phyloP scores from a whole-genome alignment of 2,888 invertebrate species.

The Furcula furcula region DNA sequence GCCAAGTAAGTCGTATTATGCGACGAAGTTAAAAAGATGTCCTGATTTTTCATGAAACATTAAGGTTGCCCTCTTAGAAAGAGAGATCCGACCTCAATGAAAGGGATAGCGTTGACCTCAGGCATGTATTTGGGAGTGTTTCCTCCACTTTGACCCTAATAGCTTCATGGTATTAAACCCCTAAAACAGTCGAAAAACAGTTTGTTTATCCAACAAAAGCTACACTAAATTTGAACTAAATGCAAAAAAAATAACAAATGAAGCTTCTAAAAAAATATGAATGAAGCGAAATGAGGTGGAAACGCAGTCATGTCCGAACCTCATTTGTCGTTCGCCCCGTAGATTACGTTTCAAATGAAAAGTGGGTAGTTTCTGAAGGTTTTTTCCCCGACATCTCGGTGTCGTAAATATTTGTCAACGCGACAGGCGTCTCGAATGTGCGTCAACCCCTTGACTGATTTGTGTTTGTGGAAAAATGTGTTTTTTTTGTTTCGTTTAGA shows the following conservation, averaged over 20 bases:
- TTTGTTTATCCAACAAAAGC: too few relatives aligned
- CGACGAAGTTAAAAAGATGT: too few relatives aligned
- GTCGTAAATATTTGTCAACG: slow-evolving; percentile 59
- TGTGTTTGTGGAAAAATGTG: slow-evolving; percentile 42
- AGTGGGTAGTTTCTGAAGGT: slow-evolving; percentile 66
- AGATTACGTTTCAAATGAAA: slow-evolving; percentile 76
- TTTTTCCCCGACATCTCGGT: slow-evolving; percentile 48
- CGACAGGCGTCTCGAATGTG: slow-evolving; percentile 37
- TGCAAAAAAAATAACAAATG: slow-evolving; percentile 16
- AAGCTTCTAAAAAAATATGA: slow-evolving; percentile 35
- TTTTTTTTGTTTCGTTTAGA: slow-evolving; percentile 14
- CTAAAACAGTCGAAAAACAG: too few relatives aligned
- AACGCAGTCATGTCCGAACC: slow-evolving; percentile 66
- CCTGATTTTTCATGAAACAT: too few relatives aligned
- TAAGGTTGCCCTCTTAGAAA: too few relatives aligned
- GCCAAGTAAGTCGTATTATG: too few relatives aligned
- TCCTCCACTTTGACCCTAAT: too few relatives aligned
- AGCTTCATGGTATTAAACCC: too few relatives aligned
- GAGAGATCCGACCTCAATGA: too few relatives aligned
- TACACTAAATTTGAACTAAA: not conserved
- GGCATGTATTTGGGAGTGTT: too few relatives aligned
- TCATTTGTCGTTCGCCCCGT: slow-evolving; percentile 56
- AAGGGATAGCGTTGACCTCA: too few relatives aligned
- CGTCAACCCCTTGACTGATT: slow-evolving; percentile 68
- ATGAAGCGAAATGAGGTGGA: slow-evolving; percentile 38